Base-by-base conservation (phyloP, 2,797 vertebrate genomes). In the Allobates femoralis region DNA sequence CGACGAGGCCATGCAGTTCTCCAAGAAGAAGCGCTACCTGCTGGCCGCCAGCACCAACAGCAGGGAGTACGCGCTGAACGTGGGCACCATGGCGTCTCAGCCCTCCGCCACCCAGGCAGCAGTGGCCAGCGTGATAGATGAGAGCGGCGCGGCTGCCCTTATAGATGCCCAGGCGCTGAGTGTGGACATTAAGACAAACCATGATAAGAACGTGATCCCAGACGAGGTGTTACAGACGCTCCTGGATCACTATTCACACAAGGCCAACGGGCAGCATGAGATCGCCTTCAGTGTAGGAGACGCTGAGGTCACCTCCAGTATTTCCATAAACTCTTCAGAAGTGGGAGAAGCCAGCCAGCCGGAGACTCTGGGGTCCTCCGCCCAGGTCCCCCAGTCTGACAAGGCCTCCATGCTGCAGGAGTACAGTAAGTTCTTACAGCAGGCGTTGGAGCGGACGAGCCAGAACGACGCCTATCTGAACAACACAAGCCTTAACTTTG, bases 391-490 rank as follows among this genome's bases (percentile, higher is more conserved):
- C 87, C 94, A 96, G 0, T 93, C 96, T 0, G 98, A 99, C 94
- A 99, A 99, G 94, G 96, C 97, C 94, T 99, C 96, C 91, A 98
- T 99, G 95, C 91, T 99, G 92, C 98, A 99, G 87, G 98, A 99
- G 87, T 99, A 99, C 92, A 99, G 98, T 23, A 99, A 99, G 93
- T 99, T 99, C 92, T 95, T 99, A 87, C 98, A 99, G 89, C 98
- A 99, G 94, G 98, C 98, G 19, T 94, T 99, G 94, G 98, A 99
- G 94, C 96, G 98, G 95, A 99, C 98, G 94, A 99, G 98, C 95
- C 98, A 99, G 96, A 99, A 99, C 83, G 98, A 99, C 95, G 97
- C 96, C 94, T 99, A 98, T 95, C 96, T 99, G 93, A 99, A 96
- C 92, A 98, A 95, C 94, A 96, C 97, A 79, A 98, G 97, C 96